Evolutionary conservation across 23 tunicate genomes (phyloP), one percentile per base, ranked within the genome.

Genomic region (Diplosoma virens): DNA sequence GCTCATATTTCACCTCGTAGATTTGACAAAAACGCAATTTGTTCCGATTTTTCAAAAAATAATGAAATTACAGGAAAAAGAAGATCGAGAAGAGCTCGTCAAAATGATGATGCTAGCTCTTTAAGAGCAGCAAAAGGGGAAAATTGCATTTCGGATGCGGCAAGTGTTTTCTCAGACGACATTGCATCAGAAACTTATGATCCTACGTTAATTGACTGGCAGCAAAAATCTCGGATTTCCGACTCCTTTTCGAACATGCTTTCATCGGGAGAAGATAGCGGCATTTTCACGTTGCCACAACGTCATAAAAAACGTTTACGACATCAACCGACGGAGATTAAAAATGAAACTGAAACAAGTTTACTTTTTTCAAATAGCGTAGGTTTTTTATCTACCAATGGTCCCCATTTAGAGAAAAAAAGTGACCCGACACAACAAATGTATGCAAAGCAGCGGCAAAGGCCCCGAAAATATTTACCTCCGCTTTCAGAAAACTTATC

Each of bases 271-370:
- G 46, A 33, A 45, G 54, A 56, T 33, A 65, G 59, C n/a, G 79
- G 59, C 17, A 73, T 73, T 50, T 73, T 73, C 29, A 73, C 79
- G 25, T 73, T 65, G 30, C 79, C 79, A 20, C 59, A 73, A 50
- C 64, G 79, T 0, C 79, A 73, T 65, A 73, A 73, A 53, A 73
- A 73, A 33, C 79, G 79, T 18, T 73, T 65, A 27, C 64, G 79
- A 14, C 79, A 35, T 1, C 79, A 56, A 0, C 79, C 29, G 23
- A 28, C 0, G 25, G 29, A 73, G 54, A 32, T 21, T 32, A 28
- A 71, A 11, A 23, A 71, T 4, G 2, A 25, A 6, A 1, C 23
- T 7, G 35, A 27, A 61, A 35, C 28, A 4, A 61, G 30, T n/a
- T 22, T 35, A 26, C 9, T 29, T 3, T 61, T 61, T 61, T 61